Percentiles rank a stretch among this genome's conserved stretches.
Conservation (phyloP, 2,113 vertebrate species). For the Neotoma lepida region DNA sequence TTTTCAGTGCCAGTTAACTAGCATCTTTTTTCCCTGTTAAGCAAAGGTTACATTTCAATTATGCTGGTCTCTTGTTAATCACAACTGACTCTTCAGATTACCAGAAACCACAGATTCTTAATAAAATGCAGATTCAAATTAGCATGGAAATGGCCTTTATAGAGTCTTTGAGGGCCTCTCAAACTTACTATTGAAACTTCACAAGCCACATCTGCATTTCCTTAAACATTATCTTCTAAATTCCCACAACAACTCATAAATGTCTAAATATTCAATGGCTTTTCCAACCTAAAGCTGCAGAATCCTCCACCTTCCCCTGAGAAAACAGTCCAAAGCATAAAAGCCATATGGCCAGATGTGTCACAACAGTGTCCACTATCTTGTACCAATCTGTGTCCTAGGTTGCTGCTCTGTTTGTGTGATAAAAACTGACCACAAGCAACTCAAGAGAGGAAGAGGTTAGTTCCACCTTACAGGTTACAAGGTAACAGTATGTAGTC, state of each 20-base stretch:
- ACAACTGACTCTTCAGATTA: neutral
- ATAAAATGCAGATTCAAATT: neutral
- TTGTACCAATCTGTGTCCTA: neutral
- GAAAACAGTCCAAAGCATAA: neutral
- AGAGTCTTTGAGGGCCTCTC: neutral
- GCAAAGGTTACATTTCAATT: neutral
- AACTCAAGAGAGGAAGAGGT: neutral
- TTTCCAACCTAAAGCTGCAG: neutral
- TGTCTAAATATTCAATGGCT: neutral
- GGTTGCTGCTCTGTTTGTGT: neutral
- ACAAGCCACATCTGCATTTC: neutral
- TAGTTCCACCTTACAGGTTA: neutral
- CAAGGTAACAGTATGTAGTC: neutral
- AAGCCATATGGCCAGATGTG: neutral
- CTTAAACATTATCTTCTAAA: neutral
- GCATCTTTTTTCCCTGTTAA: neutral
- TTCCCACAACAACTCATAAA: neutral
- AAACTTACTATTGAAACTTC: neutral
- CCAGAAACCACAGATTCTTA: neutral
- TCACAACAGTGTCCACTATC: neutral
- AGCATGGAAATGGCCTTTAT: neutral
- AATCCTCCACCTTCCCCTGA: neutral
- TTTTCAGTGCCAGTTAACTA: neutral
- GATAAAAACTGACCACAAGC: neutral
- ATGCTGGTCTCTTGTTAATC: neutral